Base-by-base conservation (phyloP, 2,888 invertebrate species). In the Magallana nippona region DNA sequence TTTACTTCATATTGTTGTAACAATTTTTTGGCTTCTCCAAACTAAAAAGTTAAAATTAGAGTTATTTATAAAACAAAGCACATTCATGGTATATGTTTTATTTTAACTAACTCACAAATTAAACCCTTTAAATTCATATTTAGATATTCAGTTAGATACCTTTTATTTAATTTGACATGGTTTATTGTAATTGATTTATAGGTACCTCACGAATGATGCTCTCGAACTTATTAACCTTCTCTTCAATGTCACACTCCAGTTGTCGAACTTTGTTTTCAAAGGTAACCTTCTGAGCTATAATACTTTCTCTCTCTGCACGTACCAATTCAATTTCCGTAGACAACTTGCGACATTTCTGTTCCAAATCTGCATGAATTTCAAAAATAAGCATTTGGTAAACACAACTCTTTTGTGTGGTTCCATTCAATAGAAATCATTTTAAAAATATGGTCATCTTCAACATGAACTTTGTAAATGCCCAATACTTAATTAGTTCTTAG, bases 301-400 rank as follows among this genome's bases (percentile, higher is more conserved):
- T 88, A 80, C 91, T 91, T 10, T 89, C 90, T 79, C 91, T 93
- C 83, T 91, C 92, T 58, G 90, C 88, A 71, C 89, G 86, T 10
- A 89, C 87, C 17, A 88, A 88, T 77, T 91, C 91, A 58, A 91
- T 84, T 22, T 92, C 91, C 32, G 88, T 84, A 13, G 85, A 88
- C 81, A 92, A 82, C 27, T 88, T 86, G 56, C 89, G 83, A 2
- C 90, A 78, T 32, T 88, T 87, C n/a, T 90, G 87, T 55, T 85
- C 84, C 57, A 89, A 82, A 27, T 88, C 90, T 90, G 83, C 10
- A 82, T 84, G 71, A n/a, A 55, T 22, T 22, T 44, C 22, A 8
- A 77, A 22, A 44, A 44, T 44, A 44, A 8, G 5, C 8, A 8
- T 44, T 44, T 44, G 44, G 44, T 44, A 44, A 44, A 44, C 44